Percentiles rank a stretch among this genome's conserved stretches.
phyloP scores from a whole-genome alignment of 2,888 invertebrate species.

The Leucoptera coffeella region DNA sequence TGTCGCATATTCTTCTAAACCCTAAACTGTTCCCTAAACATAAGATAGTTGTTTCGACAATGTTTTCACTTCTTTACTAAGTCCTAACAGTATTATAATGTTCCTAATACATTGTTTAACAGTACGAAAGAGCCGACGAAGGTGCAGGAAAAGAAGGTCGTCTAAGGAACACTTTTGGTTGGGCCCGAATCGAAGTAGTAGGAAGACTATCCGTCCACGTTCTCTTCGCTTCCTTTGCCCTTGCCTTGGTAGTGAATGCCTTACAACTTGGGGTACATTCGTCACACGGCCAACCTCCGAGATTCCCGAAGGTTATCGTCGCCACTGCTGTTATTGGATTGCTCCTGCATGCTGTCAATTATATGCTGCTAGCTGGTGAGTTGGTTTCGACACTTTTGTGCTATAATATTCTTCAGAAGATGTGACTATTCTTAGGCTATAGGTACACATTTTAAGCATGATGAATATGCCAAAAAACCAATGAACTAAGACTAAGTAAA shows the following conservation, averaged over 20 bases:
- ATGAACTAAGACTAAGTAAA: no score
- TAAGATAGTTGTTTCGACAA: background rate
- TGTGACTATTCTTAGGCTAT: no score
- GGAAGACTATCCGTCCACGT: slow-evolving; percentile 76
- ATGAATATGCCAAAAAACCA: no score
- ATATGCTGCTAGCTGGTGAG: slow-evolving; percentile 76
- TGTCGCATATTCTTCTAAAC: no score
- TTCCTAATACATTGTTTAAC: slow-evolving; percentile 5
- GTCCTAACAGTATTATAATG: no score
- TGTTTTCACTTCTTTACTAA: background rate
- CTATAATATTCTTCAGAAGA: no score
- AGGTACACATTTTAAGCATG: no score
- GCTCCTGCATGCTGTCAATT: slow-evolving; percentile 70
- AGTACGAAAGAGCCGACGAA: slow-evolving; percentile 44
- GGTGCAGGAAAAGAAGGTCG: slow-evolving; percentile 58
- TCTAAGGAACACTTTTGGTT: slow-evolving; percentile 84
- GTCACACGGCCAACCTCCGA: slow-evolving; percentile 37
- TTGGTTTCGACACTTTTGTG: no score
- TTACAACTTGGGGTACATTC: slow-evolving; percentile 72
- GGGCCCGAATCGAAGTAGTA: slow-evolving; percentile 86
- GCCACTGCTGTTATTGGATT: slow-evolving; percentile 74
- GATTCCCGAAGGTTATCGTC: slow-evolving; percentile 64
- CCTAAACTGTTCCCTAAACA: background rate
- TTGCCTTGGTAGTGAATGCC: slow-evolving; percentile 76
- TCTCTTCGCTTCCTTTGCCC: slow-evolving; percentile 75